Conservation (phyloP, 2,113 vertebrate species). For the Hyaena hyaena region DNA sequence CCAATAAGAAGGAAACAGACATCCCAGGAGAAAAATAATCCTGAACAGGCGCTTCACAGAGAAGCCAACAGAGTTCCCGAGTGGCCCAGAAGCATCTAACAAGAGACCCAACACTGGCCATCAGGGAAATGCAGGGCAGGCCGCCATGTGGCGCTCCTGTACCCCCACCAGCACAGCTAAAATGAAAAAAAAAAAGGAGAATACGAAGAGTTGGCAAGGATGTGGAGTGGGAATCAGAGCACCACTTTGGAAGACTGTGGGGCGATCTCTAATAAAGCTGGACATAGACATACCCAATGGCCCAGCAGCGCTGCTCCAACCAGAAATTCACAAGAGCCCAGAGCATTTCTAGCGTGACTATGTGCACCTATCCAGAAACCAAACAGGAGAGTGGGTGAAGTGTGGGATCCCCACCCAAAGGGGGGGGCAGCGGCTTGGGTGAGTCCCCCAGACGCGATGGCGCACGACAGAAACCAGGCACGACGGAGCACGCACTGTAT, state of each 20-base stretch:
- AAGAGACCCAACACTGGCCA: not conserved
- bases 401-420: not conserved
- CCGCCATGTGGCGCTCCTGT: rapidly evolving
- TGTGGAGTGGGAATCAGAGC: too few relatives aligned
- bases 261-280: too few relatives aligned
- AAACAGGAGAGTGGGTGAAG: too few relatives aligned
- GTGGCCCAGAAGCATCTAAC: not conserved
- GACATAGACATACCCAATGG: rapidly evolving
- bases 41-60: not conserved
- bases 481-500: rapidly evolving
- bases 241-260: not conserved
- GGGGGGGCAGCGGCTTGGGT: not conserved
- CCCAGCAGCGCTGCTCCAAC: not conserved
- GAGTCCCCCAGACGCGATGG: not conserved
- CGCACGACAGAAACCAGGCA: not conserved
- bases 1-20: not conserved
- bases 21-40: not conserved
- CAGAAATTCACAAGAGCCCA: not conserved
- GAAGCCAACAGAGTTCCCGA: not conserved
- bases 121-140: not conserved
- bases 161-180: not conserved
- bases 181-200: not conserved
- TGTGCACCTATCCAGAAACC: not conserved
- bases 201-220: not conserved
- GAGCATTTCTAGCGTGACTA: too few relatives aligned